These are phyloP conservation scores for Selenia dentaria DNA, from an alignment of 2,888 invertebrate species.

Conservation along the genomic window DNA sequence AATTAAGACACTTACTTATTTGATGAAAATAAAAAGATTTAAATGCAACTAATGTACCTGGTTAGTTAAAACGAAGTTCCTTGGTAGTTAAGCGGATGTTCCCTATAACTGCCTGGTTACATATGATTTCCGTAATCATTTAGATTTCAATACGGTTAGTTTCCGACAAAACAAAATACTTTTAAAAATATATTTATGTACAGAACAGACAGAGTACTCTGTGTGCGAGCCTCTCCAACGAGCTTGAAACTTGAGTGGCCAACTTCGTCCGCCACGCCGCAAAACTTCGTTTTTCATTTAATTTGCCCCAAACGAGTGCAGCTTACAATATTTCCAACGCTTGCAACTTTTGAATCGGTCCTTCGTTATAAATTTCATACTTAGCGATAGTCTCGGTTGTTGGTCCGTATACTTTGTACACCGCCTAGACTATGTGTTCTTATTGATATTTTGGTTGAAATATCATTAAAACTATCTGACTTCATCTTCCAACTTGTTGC, in stretches of 20 bases:
- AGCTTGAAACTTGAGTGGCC: constrained; percentile 73
- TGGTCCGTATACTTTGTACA: constrained; percentile 39
- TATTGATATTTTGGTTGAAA: constrained; percentile 53
- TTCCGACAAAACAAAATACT: background rate
- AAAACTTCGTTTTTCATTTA: constrained; percentile 82
- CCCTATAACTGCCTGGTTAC: no score
- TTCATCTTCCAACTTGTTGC: constrained; percentile 46
- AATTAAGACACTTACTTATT: no score
- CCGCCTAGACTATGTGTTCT: constrained; percentile 37
- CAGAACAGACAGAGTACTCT: constrained; percentile 41
- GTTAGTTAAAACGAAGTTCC: no score
- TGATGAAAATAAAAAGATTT: no score
- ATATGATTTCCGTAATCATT: no score
- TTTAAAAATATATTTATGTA: constrained; percentile 17
- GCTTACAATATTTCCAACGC: constrained; percentile 82
- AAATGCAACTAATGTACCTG: no score
- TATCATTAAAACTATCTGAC: constrained; percentile 39
- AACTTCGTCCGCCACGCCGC: constrained; percentile 73
- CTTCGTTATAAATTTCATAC: constrained; percentile 78
- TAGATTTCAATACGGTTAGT: background rate
- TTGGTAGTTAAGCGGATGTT: no score
- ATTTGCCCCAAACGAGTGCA: constrained; percentile 80
- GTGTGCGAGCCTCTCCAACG: constrained; percentile 48
- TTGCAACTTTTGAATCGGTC: constrained; percentile 70
- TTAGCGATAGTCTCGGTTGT: constrained; percentile 48